phyloP scores from a whole-genome alignment of 2,113 vertebrate species.

The Saccopteryx bilineata region DNA sequence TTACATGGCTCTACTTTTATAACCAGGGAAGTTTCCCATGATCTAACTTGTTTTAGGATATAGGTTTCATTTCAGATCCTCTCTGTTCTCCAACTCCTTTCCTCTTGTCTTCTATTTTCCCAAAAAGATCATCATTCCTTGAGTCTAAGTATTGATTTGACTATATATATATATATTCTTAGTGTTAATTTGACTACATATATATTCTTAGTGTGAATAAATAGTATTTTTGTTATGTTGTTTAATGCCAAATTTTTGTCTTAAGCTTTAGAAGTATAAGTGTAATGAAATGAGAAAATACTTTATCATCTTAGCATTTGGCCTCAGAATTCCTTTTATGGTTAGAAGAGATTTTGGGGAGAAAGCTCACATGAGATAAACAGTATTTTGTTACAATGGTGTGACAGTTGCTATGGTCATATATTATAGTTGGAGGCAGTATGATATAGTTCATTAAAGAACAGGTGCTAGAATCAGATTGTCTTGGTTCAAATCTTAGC shows the following conservation, averaged over 20 bases:
- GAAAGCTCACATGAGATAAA: neutral
- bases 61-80: neutral
- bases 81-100: neutral
- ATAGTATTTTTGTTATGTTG: neutral
- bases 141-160: neutral
- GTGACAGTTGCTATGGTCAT: neutral
- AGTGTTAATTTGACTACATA: neutral
- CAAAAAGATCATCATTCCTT: neutral
- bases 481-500: neutral
- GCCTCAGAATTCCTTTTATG: slow-evolving; percentile 21
- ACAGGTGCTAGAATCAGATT: neutral
- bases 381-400: neutral
- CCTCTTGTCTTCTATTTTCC: neutral
- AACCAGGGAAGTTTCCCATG: neutral
- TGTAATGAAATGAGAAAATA: neutral
- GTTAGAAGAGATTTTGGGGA: neutral
- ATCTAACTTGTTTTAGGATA: neutral
- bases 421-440: neutral
- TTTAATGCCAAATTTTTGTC: slow-evolving; percentile 26
- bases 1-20: neutral
- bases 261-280: neutral
- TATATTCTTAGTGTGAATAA: slow-evolving; percentile 1
- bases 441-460: neutral
- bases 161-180: neutral
- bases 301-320: neutral